Percentiles rank a stretch among this genome's conserved stretches.
Conservation (phyloP, 2,113 vertebrate species). For the Odobenus rosmarus region DNA sequence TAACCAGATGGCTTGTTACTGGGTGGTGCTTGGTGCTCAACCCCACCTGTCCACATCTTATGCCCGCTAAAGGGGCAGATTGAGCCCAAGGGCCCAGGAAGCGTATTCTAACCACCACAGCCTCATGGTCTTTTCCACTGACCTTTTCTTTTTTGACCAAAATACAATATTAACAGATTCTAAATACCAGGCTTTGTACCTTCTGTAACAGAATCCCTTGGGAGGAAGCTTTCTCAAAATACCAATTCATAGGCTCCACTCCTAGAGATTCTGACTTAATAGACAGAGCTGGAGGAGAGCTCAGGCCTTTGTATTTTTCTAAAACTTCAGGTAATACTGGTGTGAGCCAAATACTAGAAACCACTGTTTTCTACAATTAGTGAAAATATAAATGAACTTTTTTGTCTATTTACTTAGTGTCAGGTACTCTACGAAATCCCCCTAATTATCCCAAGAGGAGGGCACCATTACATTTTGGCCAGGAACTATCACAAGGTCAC, state of each 20-base stretch:
- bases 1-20: background rate
- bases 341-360: background rate
- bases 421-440: background rate
- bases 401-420: background rate
- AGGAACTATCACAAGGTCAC: background rate
- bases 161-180: background rate
- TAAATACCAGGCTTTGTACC: background rate
- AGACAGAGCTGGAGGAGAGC: background rate
- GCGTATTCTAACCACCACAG: background rate
- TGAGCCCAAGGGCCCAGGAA: fast-evolving
- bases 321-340: background rate
- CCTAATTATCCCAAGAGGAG: background rate
- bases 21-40: fast-evolving
- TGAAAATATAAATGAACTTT: background rate
- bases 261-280: background rate
- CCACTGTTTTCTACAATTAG: background rate
- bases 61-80: background rate
- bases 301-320: background rate
- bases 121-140: background rate
- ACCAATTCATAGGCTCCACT: background rate
- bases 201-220: background rate
- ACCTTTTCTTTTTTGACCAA: background rate
- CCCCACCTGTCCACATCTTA: fast-evolving
- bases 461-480: background rate
- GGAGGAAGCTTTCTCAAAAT: background rate